These are phyloP conservation scores for Anguilla anguilla DNA, from an alignment of 2,797 vertebrate species.

Conservation along the genomic window DNA sequence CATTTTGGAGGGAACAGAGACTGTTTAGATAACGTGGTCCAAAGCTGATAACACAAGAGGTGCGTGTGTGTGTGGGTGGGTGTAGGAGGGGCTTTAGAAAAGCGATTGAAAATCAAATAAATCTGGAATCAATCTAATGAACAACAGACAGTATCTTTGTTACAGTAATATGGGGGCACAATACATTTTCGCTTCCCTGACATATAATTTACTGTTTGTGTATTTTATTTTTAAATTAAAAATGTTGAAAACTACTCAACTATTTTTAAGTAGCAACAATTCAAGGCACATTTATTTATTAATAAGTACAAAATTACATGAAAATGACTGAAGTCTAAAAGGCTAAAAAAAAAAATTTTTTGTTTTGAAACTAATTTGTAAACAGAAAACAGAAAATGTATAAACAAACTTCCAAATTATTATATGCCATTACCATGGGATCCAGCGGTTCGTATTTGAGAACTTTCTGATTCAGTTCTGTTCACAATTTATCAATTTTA, in stretches of 20 bases:
- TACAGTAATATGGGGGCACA: not conserved
- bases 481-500: not conserved
- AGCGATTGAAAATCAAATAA: not conserved
- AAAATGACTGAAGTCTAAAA: too few species aligned
- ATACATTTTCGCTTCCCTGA: not conserved
- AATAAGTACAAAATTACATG: not conserved
- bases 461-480: not conserved
- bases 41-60: constrained; percentile 5
- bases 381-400: too few species aligned
- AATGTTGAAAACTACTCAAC: not conserved
- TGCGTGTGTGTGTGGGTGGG: not conserved
- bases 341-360: too few species aligned
- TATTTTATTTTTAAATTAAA: not conserved
- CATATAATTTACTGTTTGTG: too few species aligned
- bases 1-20: constrained; percentile 5
- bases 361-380: too few species aligned
- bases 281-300: not conserved
- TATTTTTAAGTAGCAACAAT: not conserved
- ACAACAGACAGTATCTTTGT: not conserved
- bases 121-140: not conserved
- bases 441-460: not conserved
- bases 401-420: not conserved
- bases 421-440: not conserved
- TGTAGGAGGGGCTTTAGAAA: not conserved
- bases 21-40: not conserved